phyloP scores from a whole-genome alignment of 2,113 vertebrate species.

The Ifrita kowaldi region DNA sequence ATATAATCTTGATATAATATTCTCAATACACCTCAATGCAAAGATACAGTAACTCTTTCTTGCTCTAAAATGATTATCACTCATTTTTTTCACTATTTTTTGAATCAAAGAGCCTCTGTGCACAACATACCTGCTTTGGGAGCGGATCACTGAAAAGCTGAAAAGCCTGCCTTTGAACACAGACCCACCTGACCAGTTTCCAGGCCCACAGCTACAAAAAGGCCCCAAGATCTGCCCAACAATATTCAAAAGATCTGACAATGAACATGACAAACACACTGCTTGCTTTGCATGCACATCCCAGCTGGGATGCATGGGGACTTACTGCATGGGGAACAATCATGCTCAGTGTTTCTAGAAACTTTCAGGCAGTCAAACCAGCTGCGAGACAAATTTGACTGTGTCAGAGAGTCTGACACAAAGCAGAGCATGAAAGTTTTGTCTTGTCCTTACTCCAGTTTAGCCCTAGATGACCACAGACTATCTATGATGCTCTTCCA shows the following conservation, averaged over 20 bases:
- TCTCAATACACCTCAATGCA: not conserved
- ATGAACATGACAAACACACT: not conserved
- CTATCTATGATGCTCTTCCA: not conserved
- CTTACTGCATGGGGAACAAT: not conserved
- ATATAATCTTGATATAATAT: not conserved
- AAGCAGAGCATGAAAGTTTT: not conserved
- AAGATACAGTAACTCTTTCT: not conserved
- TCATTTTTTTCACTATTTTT: not conserved
- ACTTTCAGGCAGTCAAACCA: not conserved
- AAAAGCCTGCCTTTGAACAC: not conserved
- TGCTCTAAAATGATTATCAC: not conserved
- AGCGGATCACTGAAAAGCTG: not conserved
- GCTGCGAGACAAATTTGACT: accelerated
- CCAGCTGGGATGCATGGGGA: not conserved
- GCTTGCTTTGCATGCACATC: not conserved
- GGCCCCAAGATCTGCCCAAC: not conserved
- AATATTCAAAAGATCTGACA: not conserved
- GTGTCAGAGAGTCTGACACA: not conserved
- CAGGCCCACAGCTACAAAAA: not conserved
- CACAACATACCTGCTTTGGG: not conserved
- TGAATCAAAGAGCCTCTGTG: not conserved
- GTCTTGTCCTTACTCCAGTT: not conserved
- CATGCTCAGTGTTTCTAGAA: not conserved
- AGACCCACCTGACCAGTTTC: not conserved
- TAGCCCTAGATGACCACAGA: not conserved